phyloP scores from a whole-genome alignment of 2,113 vertebrate genomes.

The pig (Sus scrofa) region DNA sequence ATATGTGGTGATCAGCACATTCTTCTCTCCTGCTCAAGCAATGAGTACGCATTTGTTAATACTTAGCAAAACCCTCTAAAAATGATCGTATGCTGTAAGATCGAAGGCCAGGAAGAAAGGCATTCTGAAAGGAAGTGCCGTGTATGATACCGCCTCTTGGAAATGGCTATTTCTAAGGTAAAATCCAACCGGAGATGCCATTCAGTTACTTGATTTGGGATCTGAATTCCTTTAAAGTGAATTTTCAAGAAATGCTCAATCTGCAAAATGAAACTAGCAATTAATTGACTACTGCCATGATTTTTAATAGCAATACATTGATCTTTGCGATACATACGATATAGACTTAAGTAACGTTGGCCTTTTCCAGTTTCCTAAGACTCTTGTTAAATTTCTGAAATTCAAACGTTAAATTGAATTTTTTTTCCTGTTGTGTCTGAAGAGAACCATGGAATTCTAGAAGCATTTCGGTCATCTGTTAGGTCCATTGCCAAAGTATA shows the following conservation, averaged over 20 bases:
- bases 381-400: constrained; percentile 43
- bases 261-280: constrained; percentile 11
- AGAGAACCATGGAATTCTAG: constrained; percentile 41
- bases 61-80: not conserved
- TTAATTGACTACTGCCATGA: not conserved
- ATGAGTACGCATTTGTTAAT: constrained; percentile 43
- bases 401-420: not conserved
- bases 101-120: constrained; percentile 2
- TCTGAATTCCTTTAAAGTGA: not conserved
- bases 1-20: constrained; percentile 66
- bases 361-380: constrained; percentile 50
- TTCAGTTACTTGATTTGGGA: not conserved
- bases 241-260: not conserved
- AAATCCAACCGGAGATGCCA: not conserved
- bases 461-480: constrained; percentile 11
- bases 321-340: not conserved
- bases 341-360: constrained; percentile 25
- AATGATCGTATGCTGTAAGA: not conserved
- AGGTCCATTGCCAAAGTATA: constrained; percentile 57
- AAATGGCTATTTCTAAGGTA: not conserved
- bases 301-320: constrained; percentile 42
- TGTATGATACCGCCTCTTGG: not conserved
- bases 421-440: constrained; percentile 45
- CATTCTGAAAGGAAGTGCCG: not conserved
- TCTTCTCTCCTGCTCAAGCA: constrained; percentile 9